Conservation (phyloP, 1,140 invertebrate genomes). For the Neelides sp. region DNA sequence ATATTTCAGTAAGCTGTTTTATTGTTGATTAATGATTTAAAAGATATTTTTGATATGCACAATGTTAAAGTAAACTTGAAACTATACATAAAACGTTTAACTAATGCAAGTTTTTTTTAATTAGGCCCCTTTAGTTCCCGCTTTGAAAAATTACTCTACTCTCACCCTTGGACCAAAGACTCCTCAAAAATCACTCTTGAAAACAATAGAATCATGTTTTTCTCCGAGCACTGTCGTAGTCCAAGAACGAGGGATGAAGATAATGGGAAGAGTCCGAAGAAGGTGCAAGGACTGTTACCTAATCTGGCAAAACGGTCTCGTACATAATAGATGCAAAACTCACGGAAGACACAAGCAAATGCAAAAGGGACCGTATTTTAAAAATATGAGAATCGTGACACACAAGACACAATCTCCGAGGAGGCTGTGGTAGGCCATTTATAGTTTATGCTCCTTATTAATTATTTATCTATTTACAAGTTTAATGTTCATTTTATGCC, state of each 20-base stretch:
- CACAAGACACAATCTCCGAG: constrained; percentile 51
- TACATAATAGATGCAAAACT: constrained; percentile 58
- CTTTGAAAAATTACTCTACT: too few relatives aligned
- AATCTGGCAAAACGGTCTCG: constrained; percentile 49
- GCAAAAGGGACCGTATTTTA: constrained; percentile 47
- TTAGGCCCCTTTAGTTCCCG: too few relatives aligned
- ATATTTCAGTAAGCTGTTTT: too few relatives aligned
- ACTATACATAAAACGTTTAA: too few relatives aligned
- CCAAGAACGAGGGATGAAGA: constrained; percentile 42
- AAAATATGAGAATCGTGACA: constrained; percentile 56
- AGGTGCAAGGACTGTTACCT: constrained; percentile 66
- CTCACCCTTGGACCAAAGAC: too few relatives aligned
- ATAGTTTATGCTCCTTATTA: background rate
- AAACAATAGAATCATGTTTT: background rate
- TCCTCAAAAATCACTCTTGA: too few relatives aligned
- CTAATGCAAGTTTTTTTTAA: too few relatives aligned
- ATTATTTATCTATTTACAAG: background rate
- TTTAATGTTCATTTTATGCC: too few relatives aligned
- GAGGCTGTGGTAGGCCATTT: constrained; percentile 40
- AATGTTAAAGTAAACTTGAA: too few relatives aligned
- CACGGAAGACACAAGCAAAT: constrained; percentile 67
- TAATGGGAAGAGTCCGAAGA: constrained; percentile 44
- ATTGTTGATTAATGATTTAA: too few relatives aligned
- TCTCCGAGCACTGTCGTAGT: too few relatives aligned
- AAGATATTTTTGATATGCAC: too few relatives aligned